phyloP scores from a whole-genome alignment of 1,140 invertebrate genomes.

The Cotesia glomerata region DNA sequence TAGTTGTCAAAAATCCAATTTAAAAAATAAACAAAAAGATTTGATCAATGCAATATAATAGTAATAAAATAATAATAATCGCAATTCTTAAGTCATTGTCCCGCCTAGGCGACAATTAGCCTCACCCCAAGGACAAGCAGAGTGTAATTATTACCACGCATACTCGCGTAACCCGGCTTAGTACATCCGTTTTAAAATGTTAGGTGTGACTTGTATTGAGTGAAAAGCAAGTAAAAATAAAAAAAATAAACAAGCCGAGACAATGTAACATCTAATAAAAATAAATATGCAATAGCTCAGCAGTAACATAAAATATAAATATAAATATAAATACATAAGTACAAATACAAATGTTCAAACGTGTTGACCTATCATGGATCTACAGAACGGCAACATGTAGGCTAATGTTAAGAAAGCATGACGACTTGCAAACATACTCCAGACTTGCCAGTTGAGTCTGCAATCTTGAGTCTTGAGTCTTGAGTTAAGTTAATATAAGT shows the following conservation, averaged over 20 bases:
- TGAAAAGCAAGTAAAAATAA: not conserved
- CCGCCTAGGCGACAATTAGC: not conserved
- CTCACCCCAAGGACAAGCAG: not conserved
- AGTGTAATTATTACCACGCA: not conserved
- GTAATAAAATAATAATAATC: not conserved
- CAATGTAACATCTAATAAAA: too few relatives aligned
- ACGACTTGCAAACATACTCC: slow-evolving; percentile 35
- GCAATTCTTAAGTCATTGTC: not conserved
- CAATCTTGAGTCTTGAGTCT: too few relatives aligned
- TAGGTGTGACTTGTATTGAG: not conserved
- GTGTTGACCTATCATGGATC: slow-evolving; percentile 13
- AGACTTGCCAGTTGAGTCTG: too few relatives aligned
- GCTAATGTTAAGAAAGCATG: slow-evolving; percentile 54
- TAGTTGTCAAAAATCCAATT: not conserved
- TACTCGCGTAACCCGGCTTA: not conserved
- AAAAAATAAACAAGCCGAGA: not conserved
- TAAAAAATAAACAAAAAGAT: too few relatives aligned
- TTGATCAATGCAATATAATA: too few relatives aligned
- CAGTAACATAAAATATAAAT: too few relatives aligned
- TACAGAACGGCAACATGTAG: slow-evolving; percentile 42
- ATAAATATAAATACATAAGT: too few relatives aligned
- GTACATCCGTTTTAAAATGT: not conserved
- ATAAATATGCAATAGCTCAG: too few relatives aligned
- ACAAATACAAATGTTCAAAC: too few relatives aligned
- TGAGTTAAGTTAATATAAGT: too few relatives aligned